A percentile compares a stretch with the other conserved stretches of the same genome.
phyloP scores from a whole-genome alignment of 2,797 vertebrate species.

The Sternarchorhynchus goeldii region DNA sequence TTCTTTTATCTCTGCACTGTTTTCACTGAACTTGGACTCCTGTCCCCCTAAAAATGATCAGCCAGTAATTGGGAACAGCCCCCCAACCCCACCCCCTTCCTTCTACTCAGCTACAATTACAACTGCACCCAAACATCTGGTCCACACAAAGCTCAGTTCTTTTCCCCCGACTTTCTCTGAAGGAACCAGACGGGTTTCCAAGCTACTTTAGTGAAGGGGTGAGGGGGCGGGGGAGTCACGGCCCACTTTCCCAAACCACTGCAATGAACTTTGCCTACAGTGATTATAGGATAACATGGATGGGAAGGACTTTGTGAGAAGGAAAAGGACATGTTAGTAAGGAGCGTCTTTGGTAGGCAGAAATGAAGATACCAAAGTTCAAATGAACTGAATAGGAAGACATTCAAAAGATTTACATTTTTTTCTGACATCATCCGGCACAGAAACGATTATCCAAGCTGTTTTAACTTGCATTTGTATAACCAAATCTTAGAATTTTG shows the following conservation, averaged over 20 bases:
- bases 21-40: background rate
- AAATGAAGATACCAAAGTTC: too few relatives aligned
- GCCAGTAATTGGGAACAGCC: constrained; percentile 89
- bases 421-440: too few relatives aligned
- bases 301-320: background rate
- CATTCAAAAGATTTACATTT: too few relatives aligned
- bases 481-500: background rate
- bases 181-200: constrained; percentile 65
- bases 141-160: constrained; percentile 78
- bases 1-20: background rate
- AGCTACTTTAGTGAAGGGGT: constrained; percentile 56
- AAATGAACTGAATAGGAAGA: too few relatives aligned
- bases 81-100: constrained; percentile 49
- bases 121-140: constrained; percentile 85
- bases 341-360: too few relatives aligned
- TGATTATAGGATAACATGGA: constrained; percentile 10
- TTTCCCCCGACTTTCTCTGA: constrained; percentile 46
- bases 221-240: background rate
- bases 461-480: too few relatives aligned
- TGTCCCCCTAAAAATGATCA: constrained; percentile 66
- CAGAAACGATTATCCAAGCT: too few relatives aligned
- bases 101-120: constrained; percentile 43
- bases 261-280: constrained; percentile 7
- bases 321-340: too few relatives aligned
- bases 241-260: constrained; percentile 8